Percentiles rank a stretch among this genome's conserved stretches.
These are phyloP conservation scores for Orgyia antiqua DNA, from an alignment of 2,888 invertebrate species.

Conservation along the genomic window DNA sequence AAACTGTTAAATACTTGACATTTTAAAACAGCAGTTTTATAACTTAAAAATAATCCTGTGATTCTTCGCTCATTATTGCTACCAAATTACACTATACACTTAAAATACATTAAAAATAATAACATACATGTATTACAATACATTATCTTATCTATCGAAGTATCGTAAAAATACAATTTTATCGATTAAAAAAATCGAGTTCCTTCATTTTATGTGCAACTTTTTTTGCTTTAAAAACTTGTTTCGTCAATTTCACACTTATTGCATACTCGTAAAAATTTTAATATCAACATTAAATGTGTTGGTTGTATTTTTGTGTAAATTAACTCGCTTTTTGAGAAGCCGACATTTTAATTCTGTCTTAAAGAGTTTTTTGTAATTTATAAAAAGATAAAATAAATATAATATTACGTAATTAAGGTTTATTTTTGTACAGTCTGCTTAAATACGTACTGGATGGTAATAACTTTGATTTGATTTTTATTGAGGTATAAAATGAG, in stretches of 20 bases:
- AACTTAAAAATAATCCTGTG: neutral
- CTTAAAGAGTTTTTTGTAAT: conserved; percentile 6
- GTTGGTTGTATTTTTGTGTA: conserved; percentile 19
- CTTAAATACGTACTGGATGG: no score
- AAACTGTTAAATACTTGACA: conserved; percentile 1
- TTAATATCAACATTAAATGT: conserved; percentile 21
- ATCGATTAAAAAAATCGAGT: conserved; percentile 22
- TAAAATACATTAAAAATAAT: conserved; percentile 22
- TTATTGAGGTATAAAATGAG: no score
- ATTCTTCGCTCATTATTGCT: conserved; percentile 10
- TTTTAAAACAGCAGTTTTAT: neutral
- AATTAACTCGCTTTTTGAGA: conserved; percentile 15
- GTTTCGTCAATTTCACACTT: conserved; percentile 29
- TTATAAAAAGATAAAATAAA: conserved; percentile 1
- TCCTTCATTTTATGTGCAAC: no score
- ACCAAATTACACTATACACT: conserved; percentile 29
- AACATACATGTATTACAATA: no score
- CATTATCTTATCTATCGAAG: conserved; percentile 25
- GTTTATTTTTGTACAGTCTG: no score
- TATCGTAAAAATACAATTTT: conserved; percentile 26
- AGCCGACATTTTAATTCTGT: conserved; percentile 21
- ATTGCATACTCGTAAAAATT: conserved; percentile 25
- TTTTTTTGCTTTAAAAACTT: conserved; percentile 25
- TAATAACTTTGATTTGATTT: no score
- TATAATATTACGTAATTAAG: no score